phyloP scores from a whole-genome alignment of 2,113 vertebrate species.

The Todiramphus chloris region DNA sequence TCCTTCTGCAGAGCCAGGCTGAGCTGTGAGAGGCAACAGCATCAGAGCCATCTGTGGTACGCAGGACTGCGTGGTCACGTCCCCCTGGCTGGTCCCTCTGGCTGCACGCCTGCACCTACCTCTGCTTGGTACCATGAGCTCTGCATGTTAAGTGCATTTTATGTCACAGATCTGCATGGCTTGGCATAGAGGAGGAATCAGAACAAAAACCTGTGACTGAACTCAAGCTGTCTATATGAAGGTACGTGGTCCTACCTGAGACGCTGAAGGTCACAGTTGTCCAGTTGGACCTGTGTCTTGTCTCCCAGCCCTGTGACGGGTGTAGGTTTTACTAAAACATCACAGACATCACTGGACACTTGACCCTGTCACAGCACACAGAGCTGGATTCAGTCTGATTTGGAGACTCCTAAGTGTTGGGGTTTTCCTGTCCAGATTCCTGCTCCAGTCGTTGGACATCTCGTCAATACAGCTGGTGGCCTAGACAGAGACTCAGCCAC shows the following conservation, averaged over 20 bases:
- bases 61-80: fast-evolving
- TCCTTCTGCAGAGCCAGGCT: neutral
- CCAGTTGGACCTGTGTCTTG: neutral
- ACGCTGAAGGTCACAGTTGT: neutral
- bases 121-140: neutral
- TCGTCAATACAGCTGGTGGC: neutral
- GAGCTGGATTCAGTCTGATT: neutral
- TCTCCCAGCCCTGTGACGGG: neutral
- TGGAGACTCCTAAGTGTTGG: neutral
- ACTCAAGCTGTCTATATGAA: neutral
- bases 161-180: neutral
- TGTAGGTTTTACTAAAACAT: neutral
- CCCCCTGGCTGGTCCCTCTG: neutral
- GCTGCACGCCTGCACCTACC: neutral
- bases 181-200: neutral
- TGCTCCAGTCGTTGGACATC: neutral
- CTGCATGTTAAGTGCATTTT: neutral
- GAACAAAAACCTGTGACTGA: neutral
- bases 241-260: neutral
- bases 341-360: neutral
- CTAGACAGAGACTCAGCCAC: neutral
- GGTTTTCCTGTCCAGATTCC: neutral
- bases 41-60: neutral
- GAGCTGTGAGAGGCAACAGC: neutral
- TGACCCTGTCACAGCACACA: neutral